A percentile compares a stretch with the other conserved stretches of the same genome.
Conservation (phyloP, 2,113 vertebrate genomes). For the Falcunculus frontatus region DNA sequence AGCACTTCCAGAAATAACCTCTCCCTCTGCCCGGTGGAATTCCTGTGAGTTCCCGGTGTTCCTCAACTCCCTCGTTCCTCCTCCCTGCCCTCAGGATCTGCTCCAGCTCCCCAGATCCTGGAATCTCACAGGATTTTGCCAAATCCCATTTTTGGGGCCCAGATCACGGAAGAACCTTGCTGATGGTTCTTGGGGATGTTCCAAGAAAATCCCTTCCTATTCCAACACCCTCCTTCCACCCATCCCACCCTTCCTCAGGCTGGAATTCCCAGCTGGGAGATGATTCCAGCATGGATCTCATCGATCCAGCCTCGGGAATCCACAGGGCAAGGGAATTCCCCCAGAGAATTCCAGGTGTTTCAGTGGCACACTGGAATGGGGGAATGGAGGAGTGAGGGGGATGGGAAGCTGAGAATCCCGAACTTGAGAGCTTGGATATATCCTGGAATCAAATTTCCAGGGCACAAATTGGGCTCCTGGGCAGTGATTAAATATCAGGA, state of each 20-base stretch:
- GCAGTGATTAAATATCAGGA: background rate
- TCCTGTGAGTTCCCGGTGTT: background rate
- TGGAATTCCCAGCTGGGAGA: background rate
- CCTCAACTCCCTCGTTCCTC: background rate
- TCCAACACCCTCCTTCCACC: too few relatives aligned
- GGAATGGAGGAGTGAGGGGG: background rate
- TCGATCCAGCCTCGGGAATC: background rate
- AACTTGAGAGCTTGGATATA: accelerated
- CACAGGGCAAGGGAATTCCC: background rate
- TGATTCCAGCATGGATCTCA: background rate
- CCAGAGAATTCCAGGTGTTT: background rate
- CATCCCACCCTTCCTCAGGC: background rate
- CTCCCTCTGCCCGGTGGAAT: background rate
- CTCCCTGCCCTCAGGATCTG: background rate
- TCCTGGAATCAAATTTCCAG: background rate
- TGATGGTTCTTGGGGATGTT: too few relatives aligned
- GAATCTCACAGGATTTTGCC: background rate
- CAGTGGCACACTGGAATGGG: too few relatives aligned
- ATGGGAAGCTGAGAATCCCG: background rate
- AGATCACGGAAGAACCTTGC: accelerated
- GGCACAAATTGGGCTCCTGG: background rate
- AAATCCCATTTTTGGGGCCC: too few relatives aligned
- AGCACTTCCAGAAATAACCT: background rate
- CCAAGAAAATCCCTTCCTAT: background rate
- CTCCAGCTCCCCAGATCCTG: too few relatives aligned